Base-by-base conservation (phyloP, 2,888 invertebrate species). In the Cheilosia vulpina region DNA sequence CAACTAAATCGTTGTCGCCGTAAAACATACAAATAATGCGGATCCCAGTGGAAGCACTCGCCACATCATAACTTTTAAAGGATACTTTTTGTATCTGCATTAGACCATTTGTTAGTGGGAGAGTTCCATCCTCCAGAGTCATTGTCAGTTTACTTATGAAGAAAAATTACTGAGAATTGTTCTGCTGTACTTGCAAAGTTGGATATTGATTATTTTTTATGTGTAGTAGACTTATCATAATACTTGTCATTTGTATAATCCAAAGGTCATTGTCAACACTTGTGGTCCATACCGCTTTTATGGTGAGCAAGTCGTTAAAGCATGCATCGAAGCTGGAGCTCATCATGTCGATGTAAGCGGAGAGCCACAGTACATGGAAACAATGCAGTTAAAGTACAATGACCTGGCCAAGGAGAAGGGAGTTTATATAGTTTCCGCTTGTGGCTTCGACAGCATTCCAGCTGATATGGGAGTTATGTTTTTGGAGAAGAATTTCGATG, bases 341-440 rank as follows among this genome's bases (percentile, higher is more conserved):
- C 96, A 97, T 93, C 96, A 98, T 90, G 95, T 99, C 9, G 99
- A 99, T 92, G 96, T 99, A 45, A 96, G 96, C 89, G 99, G 98
- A 6, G 99, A 99, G 91, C 97, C 98, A 0, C 93, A 97, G 95
- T 98, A 95, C 90, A 95, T 98, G 92, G 98, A 98, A 91, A 93
- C 92, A 38, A 97, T 97, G 94, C 97, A 97, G 90, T 91, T 98
- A 73, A 93, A 96, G 88, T 98, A 98, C 92, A 93, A 96, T 88
- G 93, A 95, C 77, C 90, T 92, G 52, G 98, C 98, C 0, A 93
- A 95, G 88, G 95, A 96, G 88, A 96, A 96, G 11, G 96, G 96
- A n/a, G 94, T 97, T 4, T 98, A 96, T 91, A 93, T 99, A 9
- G 93, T 99, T 31, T 97, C 97, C 87, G 96, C 98, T 1, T 98